phyloP scores from a whole-genome alignment of 2,888 invertebrate species.

The Miltochrista miniata region DNA sequence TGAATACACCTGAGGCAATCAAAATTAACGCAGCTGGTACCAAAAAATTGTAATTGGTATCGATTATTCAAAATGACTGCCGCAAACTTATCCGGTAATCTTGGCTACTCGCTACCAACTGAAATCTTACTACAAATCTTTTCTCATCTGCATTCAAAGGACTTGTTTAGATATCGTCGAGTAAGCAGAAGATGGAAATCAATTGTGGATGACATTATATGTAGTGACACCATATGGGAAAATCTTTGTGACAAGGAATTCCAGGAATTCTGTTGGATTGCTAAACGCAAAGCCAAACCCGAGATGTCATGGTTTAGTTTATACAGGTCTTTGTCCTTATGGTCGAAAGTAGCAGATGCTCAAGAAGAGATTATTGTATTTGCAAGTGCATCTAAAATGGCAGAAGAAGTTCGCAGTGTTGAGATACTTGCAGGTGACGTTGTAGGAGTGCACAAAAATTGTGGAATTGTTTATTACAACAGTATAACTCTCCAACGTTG shows the following conservation, averaged over 20 bases:
- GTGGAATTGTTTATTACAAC: slow-evolving; percentile 57
- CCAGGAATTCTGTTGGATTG: slow-evolving; percentile 36
- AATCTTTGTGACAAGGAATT: slow-evolving; percentile 53
- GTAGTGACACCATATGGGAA: slow-evolving; percentile 53
- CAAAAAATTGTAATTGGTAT: background rate
- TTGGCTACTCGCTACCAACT: slow-evolving; percentile 45
- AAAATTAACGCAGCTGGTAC: no score
- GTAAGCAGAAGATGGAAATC: slow-evolving; percentile 59
- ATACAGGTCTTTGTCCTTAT: slow-evolving; percentile 60
- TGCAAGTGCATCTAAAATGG: slow-evolving; percentile 45
- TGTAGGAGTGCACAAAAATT: slow-evolving; percentile 56
- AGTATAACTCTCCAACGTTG: slow-evolving; percentile 44
- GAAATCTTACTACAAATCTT: slow-evolving; percentile 61
- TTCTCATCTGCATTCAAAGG: slow-evolving; percentile 47
- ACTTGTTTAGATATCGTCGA: slow-evolving; percentile 53
- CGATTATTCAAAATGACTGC: slow-evolving; percentile 19
- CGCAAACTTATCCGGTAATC: slow-evolving; percentile 4
- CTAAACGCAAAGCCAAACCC: slow-evolving; percentile 42
- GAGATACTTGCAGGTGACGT: slow-evolving; percentile 49
- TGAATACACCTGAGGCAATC: no score
- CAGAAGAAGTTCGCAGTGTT: slow-evolving; percentile 55
- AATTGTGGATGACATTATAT: slow-evolving; percentile 53
- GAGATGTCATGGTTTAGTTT: slow-evolving; percentile 54
- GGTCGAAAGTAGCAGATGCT: slow-evolving; percentile 52
- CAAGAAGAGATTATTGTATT: slow-evolving; percentile 59